These are phyloP conservation scores for Heterotilapia buettikoferi DNA, from an alignment of 2,113 vertebrate species.

Conservation along the genomic window DNA sequence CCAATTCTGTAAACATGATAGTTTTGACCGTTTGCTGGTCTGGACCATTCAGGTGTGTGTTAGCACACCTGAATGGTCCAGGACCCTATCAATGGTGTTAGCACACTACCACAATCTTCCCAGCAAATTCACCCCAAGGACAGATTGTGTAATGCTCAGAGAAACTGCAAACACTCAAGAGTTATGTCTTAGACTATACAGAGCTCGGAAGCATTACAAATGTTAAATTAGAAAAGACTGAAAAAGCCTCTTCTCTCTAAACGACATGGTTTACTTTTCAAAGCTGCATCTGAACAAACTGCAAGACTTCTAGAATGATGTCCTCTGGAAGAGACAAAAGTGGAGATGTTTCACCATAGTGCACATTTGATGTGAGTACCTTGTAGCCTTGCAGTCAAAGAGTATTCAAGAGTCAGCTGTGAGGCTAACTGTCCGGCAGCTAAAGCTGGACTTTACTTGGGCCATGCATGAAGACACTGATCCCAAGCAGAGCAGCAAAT, in stretches of 20 bases:
- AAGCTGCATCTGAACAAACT: not conserved
- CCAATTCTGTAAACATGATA: not conserved
- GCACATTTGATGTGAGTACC: not conserved
- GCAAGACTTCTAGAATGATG: not conserved
- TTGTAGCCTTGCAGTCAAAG: not conserved
- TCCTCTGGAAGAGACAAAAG: not conserved
- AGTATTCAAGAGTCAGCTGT: not conserved
- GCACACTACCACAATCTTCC: not conserved
- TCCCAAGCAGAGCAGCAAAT: not conserved
- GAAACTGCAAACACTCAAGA: not conserved
- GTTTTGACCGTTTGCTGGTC: not conserved
- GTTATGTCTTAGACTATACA: fast-evolving
- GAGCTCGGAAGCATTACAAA: fast-evolving
- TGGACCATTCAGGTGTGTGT: not conserved
- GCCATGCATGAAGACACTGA: not conserved
- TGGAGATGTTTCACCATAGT: not conserved
- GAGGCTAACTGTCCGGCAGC: not conserved
- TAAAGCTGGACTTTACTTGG: not conserved
- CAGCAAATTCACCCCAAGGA: not conserved
- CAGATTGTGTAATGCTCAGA: not conserved
- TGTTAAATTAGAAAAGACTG: not conserved
- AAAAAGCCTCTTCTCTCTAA: not conserved
- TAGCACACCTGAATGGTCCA: too few species aligned
- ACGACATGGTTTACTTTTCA: not conserved
- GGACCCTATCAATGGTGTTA: not conserved